Conservation (phyloP, 2,888 invertebrate species). For the Ormyrus pomaceus region DNA sequence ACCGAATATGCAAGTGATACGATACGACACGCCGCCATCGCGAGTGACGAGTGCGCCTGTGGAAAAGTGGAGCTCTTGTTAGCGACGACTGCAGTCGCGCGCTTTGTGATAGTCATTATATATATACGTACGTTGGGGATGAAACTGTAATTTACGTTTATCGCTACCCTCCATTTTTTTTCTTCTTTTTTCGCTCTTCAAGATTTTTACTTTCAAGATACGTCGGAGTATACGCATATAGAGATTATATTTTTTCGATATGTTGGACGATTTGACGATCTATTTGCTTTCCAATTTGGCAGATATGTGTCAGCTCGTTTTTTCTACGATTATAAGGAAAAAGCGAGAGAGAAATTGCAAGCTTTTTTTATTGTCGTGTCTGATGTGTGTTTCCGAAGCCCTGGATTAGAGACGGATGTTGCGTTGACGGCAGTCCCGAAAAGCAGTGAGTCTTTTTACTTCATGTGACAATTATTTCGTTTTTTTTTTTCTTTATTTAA, state of each 20-base stretch:
- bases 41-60: constrained; percentile 19
- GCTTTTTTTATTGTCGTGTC: constrained; percentile 66
- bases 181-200: constrained; percentile 1
- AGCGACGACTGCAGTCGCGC: background rate
- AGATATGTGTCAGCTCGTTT: constrained; percentile 17
- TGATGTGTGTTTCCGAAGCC: constrained; percentile 70
- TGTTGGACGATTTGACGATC: constrained; percentile 12
- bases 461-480: constrained; percentile 40
- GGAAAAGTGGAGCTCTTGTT: constrained; percentile 13
- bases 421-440: constrained; percentile 65
- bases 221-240: constrained; percentile 1
- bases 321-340: constrained; percentile 14
- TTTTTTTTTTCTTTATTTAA: constrained; percentile 11
- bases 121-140: background rate
- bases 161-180: background rate
- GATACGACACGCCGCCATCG: background rate
- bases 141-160: background rate
- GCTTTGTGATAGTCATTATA: constrained; percentile 14
- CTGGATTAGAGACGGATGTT: constrained; percentile 66
- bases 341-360: constrained; percentile 53
- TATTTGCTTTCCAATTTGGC: background rate
- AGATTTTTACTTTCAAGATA: constrained; percentile 12
- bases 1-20: background rate
- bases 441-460: constrained; percentile 67
- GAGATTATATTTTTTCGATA: background rate